phyloP scores from a whole-genome alignment of 2,888 invertebrate species.

The Tryphoninae sp. region DNA sequence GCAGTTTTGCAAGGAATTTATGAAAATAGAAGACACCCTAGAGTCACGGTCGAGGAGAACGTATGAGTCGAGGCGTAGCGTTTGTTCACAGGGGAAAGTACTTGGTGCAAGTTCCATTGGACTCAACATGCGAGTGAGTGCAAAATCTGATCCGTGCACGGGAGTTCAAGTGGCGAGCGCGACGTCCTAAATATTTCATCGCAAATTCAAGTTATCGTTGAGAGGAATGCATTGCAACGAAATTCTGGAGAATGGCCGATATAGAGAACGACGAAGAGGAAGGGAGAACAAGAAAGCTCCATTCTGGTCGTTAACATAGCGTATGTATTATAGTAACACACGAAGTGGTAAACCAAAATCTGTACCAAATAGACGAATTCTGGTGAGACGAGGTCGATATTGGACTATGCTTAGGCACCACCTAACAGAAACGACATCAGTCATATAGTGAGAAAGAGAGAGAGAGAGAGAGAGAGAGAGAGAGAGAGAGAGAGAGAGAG shows the following conservation, averaged over 20 bases:
- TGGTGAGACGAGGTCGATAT: neutral
- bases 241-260: constrained; percentile 12
- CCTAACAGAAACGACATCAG: neutral
- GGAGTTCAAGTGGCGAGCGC: constrained; percentile 8
- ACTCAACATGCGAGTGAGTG: constrained; percentile 14
- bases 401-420: neutral
- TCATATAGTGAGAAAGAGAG: neutral
- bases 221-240: neutral
- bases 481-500: too few relatives aligned
- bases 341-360: neutral
- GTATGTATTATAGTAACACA: neutral
- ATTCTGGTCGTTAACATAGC: neutral
- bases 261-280: neutral
- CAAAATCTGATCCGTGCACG: constrained; percentile 38
- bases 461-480: neutral
- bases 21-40: neutral
- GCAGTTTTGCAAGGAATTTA: neutral
- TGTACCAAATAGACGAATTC: neutral
- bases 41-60: neutral
- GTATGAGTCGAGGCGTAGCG: neutral
- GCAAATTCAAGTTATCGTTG: constrained; percentile 29
- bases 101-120: neutral
- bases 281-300: neutral
- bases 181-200: constrained; percentile 33
- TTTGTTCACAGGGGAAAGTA: neutral